Percentiles rank a stretch among this genome's conserved stretches.
Conservation (phyloP, 1,140 invertebrate genomes). For the Sycophila sp. region DNA sequence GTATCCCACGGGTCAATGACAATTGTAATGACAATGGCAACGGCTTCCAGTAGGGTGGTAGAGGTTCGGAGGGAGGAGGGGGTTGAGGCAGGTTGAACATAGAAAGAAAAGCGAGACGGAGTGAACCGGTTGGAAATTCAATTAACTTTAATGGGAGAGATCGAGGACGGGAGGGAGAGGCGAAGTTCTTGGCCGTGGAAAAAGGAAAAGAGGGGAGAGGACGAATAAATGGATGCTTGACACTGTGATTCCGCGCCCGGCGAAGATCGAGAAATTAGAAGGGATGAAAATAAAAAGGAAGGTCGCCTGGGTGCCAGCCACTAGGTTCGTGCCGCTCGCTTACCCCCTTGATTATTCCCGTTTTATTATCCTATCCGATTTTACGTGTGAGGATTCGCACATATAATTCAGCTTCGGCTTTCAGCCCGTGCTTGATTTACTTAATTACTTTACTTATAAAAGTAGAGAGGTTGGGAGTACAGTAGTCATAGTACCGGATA, state of each 20-base stretch:
- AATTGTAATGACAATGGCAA: constrained; percentile 46
- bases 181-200: constrained; percentile 27
- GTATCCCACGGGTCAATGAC: constrained; percentile 44
- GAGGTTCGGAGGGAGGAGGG: neutral
- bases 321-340: neutral
- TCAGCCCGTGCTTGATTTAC: neutral
- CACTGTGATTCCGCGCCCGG: constrained; percentile 35
- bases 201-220: neutral
- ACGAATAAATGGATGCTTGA: constrained; percentile 38
- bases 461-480: too few relatives aligned
- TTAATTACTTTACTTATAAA: too few relatives aligned
- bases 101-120: too few relatives aligned
- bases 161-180: constrained; percentile 32
- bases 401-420: neutral
- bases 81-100: neutral
- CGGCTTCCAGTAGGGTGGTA: neutral
- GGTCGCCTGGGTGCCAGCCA: too few relatives aligned
- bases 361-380: constrained; percentile 12
- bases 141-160: constrained; percentile 48
- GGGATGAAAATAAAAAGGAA: constrained; percentile 2
- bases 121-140: constrained; percentile 44
- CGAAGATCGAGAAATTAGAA: constrained; percentile 24
- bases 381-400: neutral
- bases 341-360: neutral
- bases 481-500: too few relatives aligned